These are phyloP conservation scores for Arge pagana DNA, from an alignment of 2,888 invertebrate species.

Conservation along the genomic window DNA sequence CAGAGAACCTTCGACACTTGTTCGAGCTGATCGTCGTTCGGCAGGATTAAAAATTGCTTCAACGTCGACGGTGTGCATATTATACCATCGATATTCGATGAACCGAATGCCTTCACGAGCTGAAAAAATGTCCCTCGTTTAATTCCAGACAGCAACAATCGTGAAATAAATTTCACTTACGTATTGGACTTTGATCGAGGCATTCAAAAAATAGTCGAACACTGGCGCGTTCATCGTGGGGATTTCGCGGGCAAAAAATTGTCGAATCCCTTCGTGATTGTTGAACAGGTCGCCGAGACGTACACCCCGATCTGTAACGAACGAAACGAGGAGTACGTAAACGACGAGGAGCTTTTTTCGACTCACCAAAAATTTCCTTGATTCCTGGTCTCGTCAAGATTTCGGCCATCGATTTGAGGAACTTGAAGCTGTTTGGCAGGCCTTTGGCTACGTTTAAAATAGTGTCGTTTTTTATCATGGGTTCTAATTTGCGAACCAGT, in stretches of 20 bases:
- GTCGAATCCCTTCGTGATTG: constrained; percentile 57
- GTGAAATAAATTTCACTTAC: constrained; percentile 57
- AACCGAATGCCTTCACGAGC: constrained; percentile 47
- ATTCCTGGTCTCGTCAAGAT: constrained; percentile 63
- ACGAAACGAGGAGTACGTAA: constrained; percentile 16
- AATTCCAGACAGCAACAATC: constrained; percentile 35
- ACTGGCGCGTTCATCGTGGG: constrained; percentile 55
- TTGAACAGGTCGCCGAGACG: constrained; percentile 61
- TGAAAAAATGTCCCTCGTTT: constrained; percentile 24
- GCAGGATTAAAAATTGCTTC: constrained; percentile 43
- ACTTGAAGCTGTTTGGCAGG: constrained; percentile 61
- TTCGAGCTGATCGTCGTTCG: constrained; percentile 39
- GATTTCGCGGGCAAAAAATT: constrained; percentile 52
- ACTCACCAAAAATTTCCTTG: constrained; percentile 61
- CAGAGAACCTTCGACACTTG: constrained; percentile 59
- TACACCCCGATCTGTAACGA: constrained; percentile 61
- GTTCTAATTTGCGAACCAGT: constrained; percentile 58
- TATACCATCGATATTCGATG: constrained; percentile 44
- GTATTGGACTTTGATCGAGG: constrained; percentile 61
- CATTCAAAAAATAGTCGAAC: constrained; percentile 58
- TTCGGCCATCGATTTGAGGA: constrained; percentile 62
- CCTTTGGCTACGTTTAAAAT: constrained; percentile 59
- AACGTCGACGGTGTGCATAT: constrained; percentile 46
- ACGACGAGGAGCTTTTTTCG: constrained; percentile 11
- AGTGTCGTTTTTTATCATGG: constrained; percentile 60